Evolutionary conservation across 2,888 invertebrate species (phyloP).

Genomic region (Ypsolopha scabrella): DNA sequence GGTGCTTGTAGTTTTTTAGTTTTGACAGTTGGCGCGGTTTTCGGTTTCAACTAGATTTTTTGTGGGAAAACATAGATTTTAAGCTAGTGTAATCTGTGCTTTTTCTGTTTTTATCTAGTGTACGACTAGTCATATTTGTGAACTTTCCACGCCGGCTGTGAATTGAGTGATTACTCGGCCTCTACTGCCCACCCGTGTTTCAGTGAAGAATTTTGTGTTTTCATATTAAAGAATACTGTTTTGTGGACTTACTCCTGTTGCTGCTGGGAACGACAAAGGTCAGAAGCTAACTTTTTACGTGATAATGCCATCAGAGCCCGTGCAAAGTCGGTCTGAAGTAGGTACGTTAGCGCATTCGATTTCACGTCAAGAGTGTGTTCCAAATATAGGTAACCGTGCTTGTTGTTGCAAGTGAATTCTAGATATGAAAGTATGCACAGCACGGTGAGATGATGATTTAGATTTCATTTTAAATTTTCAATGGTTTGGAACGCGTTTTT

Average conservation of each 20-base stretch:
- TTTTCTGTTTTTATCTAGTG: slow-evolving; percentile 58
- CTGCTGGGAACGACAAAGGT: slow-evolving; percentile 46
- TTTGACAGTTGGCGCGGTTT: slow-evolving; percentile 70
- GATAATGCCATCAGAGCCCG: not conserved
- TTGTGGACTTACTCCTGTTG: slow-evolving; percentile 31
- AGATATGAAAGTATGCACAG: not conserved
- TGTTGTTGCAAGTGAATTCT: slow-evolving; percentile 12
- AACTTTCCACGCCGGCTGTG: slow-evolving; percentile 58
- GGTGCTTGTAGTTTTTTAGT: slow-evolving; percentile 70
- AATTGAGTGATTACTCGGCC: slow-evolving; percentile 56
- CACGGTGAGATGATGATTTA: not conserved
- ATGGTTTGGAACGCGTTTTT: slow-evolving; percentile 14
- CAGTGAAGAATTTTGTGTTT: slow-evolving; percentile 61
- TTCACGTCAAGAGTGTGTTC: slow-evolving; percentile 33
- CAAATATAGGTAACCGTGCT: slow-evolving; percentile 45
- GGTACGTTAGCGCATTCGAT: not conserved
- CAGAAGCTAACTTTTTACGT: slow-evolving; percentile 20
- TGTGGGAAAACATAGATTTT: slow-evolving; percentile 65
- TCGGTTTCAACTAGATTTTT: slow-evolving; percentile 46
- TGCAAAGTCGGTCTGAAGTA: not conserved
- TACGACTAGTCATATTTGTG: slow-evolving; percentile 57
- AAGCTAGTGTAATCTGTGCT: slow-evolving; percentile 66
- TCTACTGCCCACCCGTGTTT: slow-evolving; percentile 49
- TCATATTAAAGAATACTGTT: slow-evolving; percentile 42
- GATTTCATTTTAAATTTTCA: slow-evolving; percentile 14